Base-by-base conservation (phyloP, 1,140 invertebrate genomes). In the Sminthurides bifidus region DNA sequence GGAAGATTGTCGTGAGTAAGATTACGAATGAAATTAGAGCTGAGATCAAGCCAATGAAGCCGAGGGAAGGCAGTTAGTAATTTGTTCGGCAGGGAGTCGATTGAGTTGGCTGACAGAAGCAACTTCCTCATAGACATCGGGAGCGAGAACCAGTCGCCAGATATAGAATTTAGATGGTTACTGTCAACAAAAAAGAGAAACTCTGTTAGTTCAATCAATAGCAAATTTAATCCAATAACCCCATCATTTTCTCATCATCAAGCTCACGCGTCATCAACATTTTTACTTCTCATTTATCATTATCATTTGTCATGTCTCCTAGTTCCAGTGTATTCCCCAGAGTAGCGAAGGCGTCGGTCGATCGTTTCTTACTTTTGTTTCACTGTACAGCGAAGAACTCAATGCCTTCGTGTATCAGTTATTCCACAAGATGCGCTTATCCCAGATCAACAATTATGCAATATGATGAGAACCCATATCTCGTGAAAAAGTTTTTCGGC, bases 1-100 rank as follows among this genome's bases (percentile, higher is more conserved):
- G 63, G 63, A 41, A 65, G 59, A 43, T 56, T 33, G 37, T 59
- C 54, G 29, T 51, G 38, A 38, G 38, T 61, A 21, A 65, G 49
- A 58, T 65, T 65, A 8, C 53, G 53, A 50, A 65, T 56, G 52
- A 60, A 59, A 55, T 65, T 65, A 45, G 60, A 60, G 38, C 56
- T 65, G 26, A 65, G 58, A 44, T 65, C 63, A 37, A 65, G 53
- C 63, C 63, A 65, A 33, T 56, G 52, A 37, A 65, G 57, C n/a
- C 63, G 56, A 19, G 19, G 53, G 46, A 65, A 65, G 27, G 51
- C 15, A 33, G 46, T 33, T 33, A 61, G 49, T 46, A 61, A 48
- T 60, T 56, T 54, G 44, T 53, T 31, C 30, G 63, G 59, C 35
- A 65, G 44, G 29, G 49, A 29, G 41, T 61, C 63, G 45, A 65